Evolutionary conservation across 2,113 vertebrate genomes (phyloP).

Genomic region (Halichoerus grypus): DNA sequence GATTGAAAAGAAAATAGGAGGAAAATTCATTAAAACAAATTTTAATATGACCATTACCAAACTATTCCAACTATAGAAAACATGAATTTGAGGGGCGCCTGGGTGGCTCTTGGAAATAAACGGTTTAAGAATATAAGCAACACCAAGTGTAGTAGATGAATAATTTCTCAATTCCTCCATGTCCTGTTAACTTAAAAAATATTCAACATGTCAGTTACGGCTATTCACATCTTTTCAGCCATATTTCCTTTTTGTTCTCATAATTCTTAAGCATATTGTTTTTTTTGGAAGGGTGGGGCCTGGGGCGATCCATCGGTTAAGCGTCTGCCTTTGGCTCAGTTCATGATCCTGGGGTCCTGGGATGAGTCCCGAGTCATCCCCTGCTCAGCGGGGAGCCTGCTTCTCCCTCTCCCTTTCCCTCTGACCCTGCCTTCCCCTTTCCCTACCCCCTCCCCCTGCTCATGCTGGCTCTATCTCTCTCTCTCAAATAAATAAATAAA

Average conservation of each 20-base stretch:
- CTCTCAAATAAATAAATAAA: neutral
- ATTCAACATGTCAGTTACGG: neutral
- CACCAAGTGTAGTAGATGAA: neutral
- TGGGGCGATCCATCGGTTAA: neutral
- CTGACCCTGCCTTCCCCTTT: neutral
- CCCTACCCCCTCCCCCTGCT: neutral
- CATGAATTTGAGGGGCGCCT: neutral
- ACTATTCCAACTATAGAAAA: constrained; percentile 15
- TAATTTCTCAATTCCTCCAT: neutral
- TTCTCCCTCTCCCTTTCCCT: neutral
- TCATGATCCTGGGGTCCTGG: neutral
- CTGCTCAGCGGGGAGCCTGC: neutral
- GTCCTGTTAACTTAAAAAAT: neutral
- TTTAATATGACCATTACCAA: constrained; percentile 16
- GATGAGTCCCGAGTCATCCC: neutral
- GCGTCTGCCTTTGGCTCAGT: neutral
- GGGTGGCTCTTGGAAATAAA: neutral
- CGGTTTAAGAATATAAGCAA: neutral
- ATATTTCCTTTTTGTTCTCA: neutral
- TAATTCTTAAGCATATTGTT: neutral
- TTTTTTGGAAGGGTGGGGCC: too few species aligned
- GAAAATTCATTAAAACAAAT: constrained; percentile 5
- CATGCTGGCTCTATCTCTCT: neutral
- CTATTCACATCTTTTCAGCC: neutral
- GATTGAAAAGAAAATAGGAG: neutral